phyloP scores from a whole-genome alignment of 2,888 invertebrate species.

The Odontocolon sp. region DNA sequence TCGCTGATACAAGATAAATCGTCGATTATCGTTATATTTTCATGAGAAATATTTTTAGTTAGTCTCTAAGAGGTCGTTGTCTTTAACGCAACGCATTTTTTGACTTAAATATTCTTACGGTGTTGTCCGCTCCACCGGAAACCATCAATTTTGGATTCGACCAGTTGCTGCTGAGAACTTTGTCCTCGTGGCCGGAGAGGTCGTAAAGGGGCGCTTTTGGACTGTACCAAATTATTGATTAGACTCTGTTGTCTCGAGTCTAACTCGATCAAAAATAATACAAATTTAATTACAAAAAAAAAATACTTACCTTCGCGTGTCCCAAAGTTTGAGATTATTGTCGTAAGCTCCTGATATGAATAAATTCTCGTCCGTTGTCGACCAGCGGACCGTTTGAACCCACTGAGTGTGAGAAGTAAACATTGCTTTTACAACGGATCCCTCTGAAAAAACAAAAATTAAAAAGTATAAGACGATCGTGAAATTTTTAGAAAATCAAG shows the following conservation, averaged over 20 bases:
- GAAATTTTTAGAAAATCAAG: background rate
- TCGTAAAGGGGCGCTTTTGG: constrained; percentile 96
- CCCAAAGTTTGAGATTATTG: constrained; percentile 96
- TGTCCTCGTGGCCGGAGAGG: constrained; percentile 95
- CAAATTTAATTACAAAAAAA: background rate
- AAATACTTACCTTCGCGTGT: constrained; percentile 88
- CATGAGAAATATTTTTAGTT: background rate
- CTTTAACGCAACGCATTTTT: constrained; percentile 79
- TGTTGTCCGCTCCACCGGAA: constrained; percentile 96
- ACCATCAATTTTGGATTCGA: constrained; percentile 91
- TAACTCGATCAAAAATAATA: background rate
- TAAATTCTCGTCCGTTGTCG: constrained; percentile 88
- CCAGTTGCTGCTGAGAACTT: constrained; percentile 97
- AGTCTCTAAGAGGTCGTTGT: background rate
- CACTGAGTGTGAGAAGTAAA: constrained; percentile 95
- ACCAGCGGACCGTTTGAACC: constrained; percentile 96
- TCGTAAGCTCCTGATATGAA: constrained; percentile 98
- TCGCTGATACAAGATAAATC: constrained; percentile 35
- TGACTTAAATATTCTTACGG: constrained; percentile 92
- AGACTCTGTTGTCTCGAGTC: too few relatives aligned
- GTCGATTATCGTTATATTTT: too few relatives aligned
- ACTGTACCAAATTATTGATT: constrained; percentile 82
- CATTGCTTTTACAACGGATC: constrained; percentile 92
- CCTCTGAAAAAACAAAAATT: constrained; percentile 84
- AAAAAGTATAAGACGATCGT: background rate